Base-by-base conservation (phyloP, 2,888 invertebrate genomes). In the Ormyrus nitidulus region DNA sequence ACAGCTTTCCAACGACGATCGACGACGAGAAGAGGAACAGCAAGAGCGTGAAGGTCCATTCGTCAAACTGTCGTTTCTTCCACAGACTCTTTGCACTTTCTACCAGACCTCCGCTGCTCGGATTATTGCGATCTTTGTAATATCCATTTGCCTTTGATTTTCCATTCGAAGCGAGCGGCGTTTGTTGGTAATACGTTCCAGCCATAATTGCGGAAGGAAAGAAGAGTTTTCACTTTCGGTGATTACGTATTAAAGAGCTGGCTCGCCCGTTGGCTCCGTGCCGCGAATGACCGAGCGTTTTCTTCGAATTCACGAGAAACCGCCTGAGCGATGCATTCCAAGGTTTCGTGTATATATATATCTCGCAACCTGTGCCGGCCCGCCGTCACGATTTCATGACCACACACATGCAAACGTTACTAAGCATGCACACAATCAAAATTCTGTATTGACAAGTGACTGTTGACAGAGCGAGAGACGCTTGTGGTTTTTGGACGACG, bases 1-100 rank as follows among this genome's bases (percentile, higher is more conserved):
- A 86, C n/a, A 88, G 74, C 80, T 89, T 89, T 49, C 84, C 86
- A 65, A 86, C 66, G 11, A 88, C 83, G 59, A 88, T 85, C 5
- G 84, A 81, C 10, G 86, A 73, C 6, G 88, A 86, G 10, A 87
- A 58, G 13, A 82, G 61, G 65, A 89, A 84, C 6, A 88, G 84
- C 49, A 84, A 80, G 10, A 86, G 77, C 70, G 82, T 86, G 62
- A 87, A 87, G 2, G 85, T 87, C 85, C 87, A 85, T 66, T 89
- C 88, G 81, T 87, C 84, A 34, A 88, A 73, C 44, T 82, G 83
- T 0, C 86, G 44, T 46, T 72, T 82, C 46, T 77, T 68, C 84
- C 84, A 84, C 8, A 85, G 77, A 62, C 79, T 84, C 49, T 44
- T 70, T 19, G 0, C n/a, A 6, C 1, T 46, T 6, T 51, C 62